These are phyloP conservation scores for Baccha elongata DNA, from an alignment of 2,888 invertebrate genomes.

Conservation along the genomic window DNA sequence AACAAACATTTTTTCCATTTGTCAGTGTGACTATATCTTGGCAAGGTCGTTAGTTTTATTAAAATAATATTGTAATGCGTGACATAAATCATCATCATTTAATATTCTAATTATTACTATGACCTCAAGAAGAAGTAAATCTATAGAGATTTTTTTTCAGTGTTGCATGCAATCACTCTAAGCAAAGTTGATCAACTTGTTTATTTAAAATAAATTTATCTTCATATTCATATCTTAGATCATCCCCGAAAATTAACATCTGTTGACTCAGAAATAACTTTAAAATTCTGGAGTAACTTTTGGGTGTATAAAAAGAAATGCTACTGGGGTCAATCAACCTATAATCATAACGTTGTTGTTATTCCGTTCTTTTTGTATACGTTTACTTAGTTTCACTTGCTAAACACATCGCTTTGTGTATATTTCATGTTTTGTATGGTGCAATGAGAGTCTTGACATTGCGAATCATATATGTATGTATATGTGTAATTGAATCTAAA, in stretches of 20 bases:
- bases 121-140: background rate
- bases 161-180: too few relatives aligned
- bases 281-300: slow-evolving; percentile 42
- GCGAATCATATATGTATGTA: too few relatives aligned
- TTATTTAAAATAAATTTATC: too few relatives aligned
- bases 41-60: background rate
- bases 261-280: slow-evolving; percentile 15
- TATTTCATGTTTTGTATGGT: slow-evolving; percentile 42
- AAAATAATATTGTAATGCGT: background rate
- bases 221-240: too few relatives aligned
- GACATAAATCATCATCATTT: background rate
- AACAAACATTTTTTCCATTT: too few relatives aligned
- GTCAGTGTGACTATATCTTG: too few relatives aligned
- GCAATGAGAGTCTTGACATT: too few relatives aligned
- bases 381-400: slow-evolving; percentile 29
- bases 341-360: too few relatives aligned
- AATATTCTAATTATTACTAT: background rate
- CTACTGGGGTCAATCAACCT: slow-evolving; percentile 65
- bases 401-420: slow-evolving; percentile 22
- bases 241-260: slow-evolving; percentile 4
- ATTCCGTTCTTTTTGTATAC: too few relatives aligned
- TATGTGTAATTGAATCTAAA: too few relatives aligned
- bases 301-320: slow-evolving; percentile 58
- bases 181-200: too few relatives aligned
- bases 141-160: too few relatives aligned